Base-by-base conservation (phyloP, 2,888 invertebrate genomes). In the Mesopsocus fuscifrons region DNA sequence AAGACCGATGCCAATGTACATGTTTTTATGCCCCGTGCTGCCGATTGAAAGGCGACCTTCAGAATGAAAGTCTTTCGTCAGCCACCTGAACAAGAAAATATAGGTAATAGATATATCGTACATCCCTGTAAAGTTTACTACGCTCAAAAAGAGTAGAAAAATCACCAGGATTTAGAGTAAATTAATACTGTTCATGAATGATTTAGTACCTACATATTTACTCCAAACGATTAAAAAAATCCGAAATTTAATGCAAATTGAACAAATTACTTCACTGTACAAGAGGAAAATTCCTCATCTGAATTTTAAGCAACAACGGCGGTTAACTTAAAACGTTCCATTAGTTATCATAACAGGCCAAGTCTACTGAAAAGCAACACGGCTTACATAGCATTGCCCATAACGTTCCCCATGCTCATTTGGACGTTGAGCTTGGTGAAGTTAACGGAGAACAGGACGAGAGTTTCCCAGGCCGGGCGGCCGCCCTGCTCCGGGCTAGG, bases 401-500 rank as follows among this genome's bases (percentile, higher is more conserved):
- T 97, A 1, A 97, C 94, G 57, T 97, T 97, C 33, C 95, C 94
- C 92, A 98, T 98, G 62, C 97, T 97, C 82, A 97, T 95, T 57
- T 91, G 88, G 8, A 98, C 88, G 60, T 95, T 94, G 42, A 98
- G 70, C 53, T 85, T 79, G 35, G 92, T 89, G 60, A 97, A 89
- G 66, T 95, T 94, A 33, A 97, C 82, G 0, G 91, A 89, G 64
- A 95, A 92, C 44, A 97, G 66, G 2, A 97, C 95, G 41, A 94
- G 65, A 2, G 95, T 94, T 64, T 95, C 92, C 95, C 95, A 95
- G 33, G 88, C 79, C 3, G 83, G 74, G 48, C 74, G 68, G 45
- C 70, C 70, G 51, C 73, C 73, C 44, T 69, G 65, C 49, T 76
- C 74, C 0, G 71, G 66, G 21, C 68, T 67, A 5, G 71, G 71